phyloP scores from a whole-genome alignment of 2,797 vertebrate species.

The Enteromius argenteus region DNA sequence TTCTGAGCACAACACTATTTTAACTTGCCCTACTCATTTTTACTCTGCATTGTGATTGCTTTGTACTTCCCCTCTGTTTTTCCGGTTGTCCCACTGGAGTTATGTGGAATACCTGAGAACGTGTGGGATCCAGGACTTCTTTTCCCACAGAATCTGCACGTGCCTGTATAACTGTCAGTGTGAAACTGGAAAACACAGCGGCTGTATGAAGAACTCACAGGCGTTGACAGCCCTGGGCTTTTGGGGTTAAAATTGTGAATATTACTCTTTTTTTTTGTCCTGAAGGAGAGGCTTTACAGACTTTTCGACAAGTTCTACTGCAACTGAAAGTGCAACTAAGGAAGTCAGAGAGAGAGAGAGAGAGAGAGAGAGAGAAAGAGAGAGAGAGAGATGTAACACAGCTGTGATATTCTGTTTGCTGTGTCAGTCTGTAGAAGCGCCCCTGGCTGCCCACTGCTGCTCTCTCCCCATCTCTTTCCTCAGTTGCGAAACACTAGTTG shows the following conservation, averaged over 20 bases:
- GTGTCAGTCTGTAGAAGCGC: neutral
- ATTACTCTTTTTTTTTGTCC: neutral
- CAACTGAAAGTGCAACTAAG: slow-evolving; percentile 2
- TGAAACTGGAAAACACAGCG: slow-evolving; percentile 25
- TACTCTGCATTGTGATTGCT: slow-evolving; percentile 36
- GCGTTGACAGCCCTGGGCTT: slow-evolving; percentile 10
- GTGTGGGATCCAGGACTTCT: slow-evolving; percentile 57
- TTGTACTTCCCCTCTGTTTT: slow-evolving; percentile 45
- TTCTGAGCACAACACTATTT: neutral
- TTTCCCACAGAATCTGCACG: slow-evolving; percentile 47
- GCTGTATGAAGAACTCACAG: slow-evolving; percentile 2
- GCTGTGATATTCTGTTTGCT: slow-evolving; percentile 26
- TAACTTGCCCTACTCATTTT: slow-evolving; percentile 42
- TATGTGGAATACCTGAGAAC: slow-evolving; percentile 41
- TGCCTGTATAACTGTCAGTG: slow-evolving; percentile 49
- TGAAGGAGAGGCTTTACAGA: slow-evolving; percentile 11
- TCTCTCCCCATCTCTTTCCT: slow-evolving; percentile 16
- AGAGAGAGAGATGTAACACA: neutral
- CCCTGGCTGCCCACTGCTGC: slow-evolving; percentile 7
- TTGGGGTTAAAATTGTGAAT: neutral
- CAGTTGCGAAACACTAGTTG: slow-evolving; percentile 9
- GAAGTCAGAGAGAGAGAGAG: neutral
- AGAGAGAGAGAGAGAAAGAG: neutral
- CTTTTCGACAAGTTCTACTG: slow-evolving; percentile 19
- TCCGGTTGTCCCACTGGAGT: slow-evolving; percentile 27